Evolutionary conservation across 2,888 invertebrate genomes (phyloP), one percentile per base, ranked within the genome.

Genomic region (Watsonalla cultraria): DNA sequence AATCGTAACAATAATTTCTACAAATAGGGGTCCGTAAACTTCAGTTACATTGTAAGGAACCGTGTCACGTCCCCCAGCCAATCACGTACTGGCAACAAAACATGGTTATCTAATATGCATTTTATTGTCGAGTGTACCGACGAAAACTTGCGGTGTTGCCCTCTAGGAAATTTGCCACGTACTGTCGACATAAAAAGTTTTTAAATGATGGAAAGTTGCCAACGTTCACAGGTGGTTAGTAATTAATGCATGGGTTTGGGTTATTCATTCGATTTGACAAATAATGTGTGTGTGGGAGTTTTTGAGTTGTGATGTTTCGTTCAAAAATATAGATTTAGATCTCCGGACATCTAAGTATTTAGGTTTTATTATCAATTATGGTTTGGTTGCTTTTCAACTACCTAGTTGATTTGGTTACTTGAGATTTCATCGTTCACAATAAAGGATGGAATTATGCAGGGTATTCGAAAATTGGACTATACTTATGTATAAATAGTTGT

Each of bases 101-200:
- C 78, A 86, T 71, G 66, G 78, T 84, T 86, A 87, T 89, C 81
- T 88, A 88, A 88, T 89, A 90, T 89, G 88, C 88, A 89, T 90
- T 87, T 87, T 87, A 87, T 83, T 86, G 84, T 80, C 70, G 75
- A 74, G 66, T 65, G 75, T 78, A 74, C 74, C 75, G 76, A 74
- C 78, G 76, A 76, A 74, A 79, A 74, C 74, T 72, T 62, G 60
- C 70, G 60, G 60, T 59, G 59, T 64, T 66, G 50, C 61, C 65
- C 62, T 60, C 65, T 62, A 64, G 65, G 67, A 70, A 73, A 73
- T 68, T 70, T 64, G 62, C 61, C 52, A 48, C 46, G 80, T 70
- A 83, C 58, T 52, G 83, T 72, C 56, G 50, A 77, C 75, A 81
- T 54, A 74, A 70, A 64, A 67, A 54, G 59, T 57, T 37, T 49